Conservation (phyloP, 2,797 vertebrate genomes). For the Xenopus petersii region DNA sequence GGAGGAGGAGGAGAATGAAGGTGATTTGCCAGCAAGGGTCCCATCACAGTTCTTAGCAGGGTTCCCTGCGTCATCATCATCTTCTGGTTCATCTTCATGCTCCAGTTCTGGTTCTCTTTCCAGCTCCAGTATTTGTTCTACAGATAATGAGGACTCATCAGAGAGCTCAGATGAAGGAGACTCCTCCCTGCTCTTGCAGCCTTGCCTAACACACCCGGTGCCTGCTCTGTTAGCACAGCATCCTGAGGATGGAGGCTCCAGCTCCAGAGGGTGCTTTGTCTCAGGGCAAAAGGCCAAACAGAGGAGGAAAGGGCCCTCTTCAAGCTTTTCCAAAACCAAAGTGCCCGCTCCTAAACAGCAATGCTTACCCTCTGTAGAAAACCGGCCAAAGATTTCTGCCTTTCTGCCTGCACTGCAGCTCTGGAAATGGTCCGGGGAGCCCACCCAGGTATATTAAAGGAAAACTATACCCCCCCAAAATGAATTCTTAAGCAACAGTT, state of each 20-base stretch:
- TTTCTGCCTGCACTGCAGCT: constrained; percentile 87
- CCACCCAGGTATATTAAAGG: constrained; percentile 81
- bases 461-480: too few species aligned
- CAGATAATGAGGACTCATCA: constrained; percentile 94
- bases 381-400: constrained; percentile 80
- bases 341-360: constrained; percentile 83
- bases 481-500: too few species aligned
- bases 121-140: constrained; percentile 93
- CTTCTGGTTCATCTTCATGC: constrained; percentile 87
- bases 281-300: constrained; percentile 73
- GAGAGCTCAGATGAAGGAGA: constrained; percentile 92
- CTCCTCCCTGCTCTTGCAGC: constrained; percentile 80
- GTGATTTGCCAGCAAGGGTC: constrained; percentile 66
- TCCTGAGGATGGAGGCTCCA: constrained; percentile 65
- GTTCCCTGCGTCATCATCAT: constrained; percentile 85
- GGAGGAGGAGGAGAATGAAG: constrained; percentile 80
- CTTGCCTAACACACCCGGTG: constrained; percentile 78
- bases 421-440: constrained; percentile 96
- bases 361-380: constrained; percentile 86
- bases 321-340: constrained; percentile 79
- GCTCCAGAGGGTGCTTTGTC: constrained; percentile 72
- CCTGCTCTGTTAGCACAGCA: constrained; percentile 75
- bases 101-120: constrained; percentile 90
- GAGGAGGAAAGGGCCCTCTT: constrained; percentile 81
- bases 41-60: constrained; percentile 83